Evolutionary conservation across 2,888 invertebrate species (phyloP).

Genomic region (Campoplex nolae): DNA sequence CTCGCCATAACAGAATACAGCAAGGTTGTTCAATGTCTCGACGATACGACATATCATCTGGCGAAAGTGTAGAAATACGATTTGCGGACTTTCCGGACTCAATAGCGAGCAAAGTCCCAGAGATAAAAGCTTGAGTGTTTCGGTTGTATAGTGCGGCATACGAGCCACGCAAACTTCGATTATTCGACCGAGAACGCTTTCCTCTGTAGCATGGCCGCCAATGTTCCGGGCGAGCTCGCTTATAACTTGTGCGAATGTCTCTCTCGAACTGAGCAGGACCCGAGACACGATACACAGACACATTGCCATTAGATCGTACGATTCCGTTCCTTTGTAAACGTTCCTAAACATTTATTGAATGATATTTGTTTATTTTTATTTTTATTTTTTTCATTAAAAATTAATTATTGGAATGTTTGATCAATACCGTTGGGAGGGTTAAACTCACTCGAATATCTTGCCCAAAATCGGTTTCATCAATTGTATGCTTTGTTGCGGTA

Average conservation of each 20-base stretch:
- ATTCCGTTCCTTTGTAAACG: slow-evolving; percentile 89
- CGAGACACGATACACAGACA: slow-evolving; percentile 92
- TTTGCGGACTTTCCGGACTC: slow-evolving; percentile 88
- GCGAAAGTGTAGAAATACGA: slow-evolving; percentile 90
- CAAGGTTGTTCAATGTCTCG: slow-evolving; percentile 92
- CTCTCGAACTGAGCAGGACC: slow-evolving; percentile 89
- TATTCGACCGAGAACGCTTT: slow-evolving; percentile 89
- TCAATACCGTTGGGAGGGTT: not conserved
- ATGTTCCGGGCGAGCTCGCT: slow-evolving; percentile 76
- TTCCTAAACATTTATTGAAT: slow-evolving; percentile 84
- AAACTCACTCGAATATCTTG: slow-evolving; percentile 87
- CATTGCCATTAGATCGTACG: slow-evolving; percentile 91
- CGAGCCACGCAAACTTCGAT: slow-evolving; percentile 92
- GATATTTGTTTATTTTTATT: too few relatives aligned
- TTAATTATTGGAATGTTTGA: not conserved
- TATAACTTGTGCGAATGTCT: slow-evolving; percentile 80
- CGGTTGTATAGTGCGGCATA: slow-evolving; percentile 92
- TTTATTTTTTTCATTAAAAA: too few relatives aligned
- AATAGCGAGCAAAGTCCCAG: slow-evolving; percentile 88
- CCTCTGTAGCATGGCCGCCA: slow-evolving; percentile 86
- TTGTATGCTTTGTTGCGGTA: slow-evolving; percentile 90
- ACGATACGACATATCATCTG: slow-evolving; percentile 90
- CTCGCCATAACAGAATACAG: slow-evolving; percentile 89
- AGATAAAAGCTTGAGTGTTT: slow-evolving; percentile 94
- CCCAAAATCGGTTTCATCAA: slow-evolving; percentile 88